Evolutionary conservation across 2,888 invertebrate species (phyloP), one percentile per base, ranked within the genome.

Genomic region (Trachelus troglodyta): DNA sequence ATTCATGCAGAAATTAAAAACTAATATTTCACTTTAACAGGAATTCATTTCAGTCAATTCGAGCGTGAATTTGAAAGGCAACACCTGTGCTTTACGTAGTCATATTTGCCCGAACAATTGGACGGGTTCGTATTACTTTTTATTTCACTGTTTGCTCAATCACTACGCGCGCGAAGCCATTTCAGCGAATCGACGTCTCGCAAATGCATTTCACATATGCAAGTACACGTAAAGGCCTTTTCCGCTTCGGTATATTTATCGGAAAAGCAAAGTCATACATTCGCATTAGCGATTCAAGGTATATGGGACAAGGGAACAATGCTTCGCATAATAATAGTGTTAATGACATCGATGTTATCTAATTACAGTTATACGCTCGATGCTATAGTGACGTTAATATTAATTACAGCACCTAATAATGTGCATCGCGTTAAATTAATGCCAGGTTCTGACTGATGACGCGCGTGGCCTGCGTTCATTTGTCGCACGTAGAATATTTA

Each of bases 311-410:
- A 73, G 71, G 40, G 78, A 76, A 78, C 78, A 76, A 76, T 76
- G 76, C 76, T 73, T 73, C 73, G 73, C 37, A 37, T 80, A 83
- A 83, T 83, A 84, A 82, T 83, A 82, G 83, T 85, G 87, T 87
- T 87, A 87, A 87, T 87, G 86, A 84, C 81, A 81, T 78, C 73
- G 82, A 83, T 82, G 85, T 85, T 86, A 85, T 84, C 83, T 85
- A 85, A 87, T 83, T 84, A 84, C 84, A 86, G 87, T 87, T 87
- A 87, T 84, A 81, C 81, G 23, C 56, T 23, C 81, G 82, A 83
- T 83, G 82, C 76, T 78, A 76, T 30, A 56, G 56, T 77, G 9
- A 75, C 81, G 82, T 85, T 84, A 84, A 85, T 85, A 85, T 87
- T 85, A 85, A 87, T 86, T 85, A 85, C 76, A 78, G 74, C 12